Evolutionary conservation across 2,888 invertebrate species (phyloP), one percentile per base, ranked within the genome.

Genomic region (Standfussiana lucernea): DNA sequence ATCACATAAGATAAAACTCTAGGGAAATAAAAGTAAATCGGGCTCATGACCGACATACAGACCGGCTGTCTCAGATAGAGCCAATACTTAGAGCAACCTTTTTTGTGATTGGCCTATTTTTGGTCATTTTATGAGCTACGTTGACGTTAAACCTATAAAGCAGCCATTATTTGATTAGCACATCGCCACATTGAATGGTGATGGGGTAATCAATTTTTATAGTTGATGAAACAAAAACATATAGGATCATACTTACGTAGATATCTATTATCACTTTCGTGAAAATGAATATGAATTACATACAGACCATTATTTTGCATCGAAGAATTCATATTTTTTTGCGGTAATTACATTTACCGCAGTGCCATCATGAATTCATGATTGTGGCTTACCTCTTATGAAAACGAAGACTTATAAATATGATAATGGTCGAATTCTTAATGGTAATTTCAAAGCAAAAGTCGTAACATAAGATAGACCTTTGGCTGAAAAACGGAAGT

Each of bases 11-110:
- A 91, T 90, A 91, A 89, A 91, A 85, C 91, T 90, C 92, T 68
- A 70, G 92, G 92, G 92, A 92, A 93, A 93, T 93, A 93, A 93
- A 88, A 92, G 90, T 88, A 91, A 93, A 94, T 92, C 90, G 91
- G 88, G 88, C 91, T 91, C 91, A 90, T 88, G 93, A 90, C 90
- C 90, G 91, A 86, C 92, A 92, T 92, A 92, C 91, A 90, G 93
- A 91, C 89, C 87, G 90, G 86, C 89, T 89, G 88, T 90, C 89
- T 90, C 86, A 92, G 91, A 93, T 92, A 93, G 92, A 91, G 88
- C 86, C 87, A 89, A 88, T 86, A 83, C 88, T 79, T 80, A 86
- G 82, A 81, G 86, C 84, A 88, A 80, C 89, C 86, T 88, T 88
- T 90, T 91, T 91, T 90, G 88, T 89, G 91, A 93, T 89, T 91